phyloP scores from a whole-genome alignment of 2,797 vertebrate genomes.

The Echeneis naucrates region DNA sequence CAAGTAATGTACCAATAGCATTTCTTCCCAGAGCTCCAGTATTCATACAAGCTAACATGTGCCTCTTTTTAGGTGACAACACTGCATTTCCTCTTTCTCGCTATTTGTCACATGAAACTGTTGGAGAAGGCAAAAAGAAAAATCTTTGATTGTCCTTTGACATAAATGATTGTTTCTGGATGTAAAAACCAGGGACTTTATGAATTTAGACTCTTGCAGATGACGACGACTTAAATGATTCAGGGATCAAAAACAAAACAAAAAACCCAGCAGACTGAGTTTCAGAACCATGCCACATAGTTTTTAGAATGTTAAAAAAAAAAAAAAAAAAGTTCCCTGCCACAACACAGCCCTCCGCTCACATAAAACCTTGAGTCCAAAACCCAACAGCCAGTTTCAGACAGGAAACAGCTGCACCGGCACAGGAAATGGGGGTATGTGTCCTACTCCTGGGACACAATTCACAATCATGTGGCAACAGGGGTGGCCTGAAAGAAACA shows the following conservation, averaged over 20 bases:
- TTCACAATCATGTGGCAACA: conserved; percentile 76
- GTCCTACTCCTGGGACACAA: conserved; percentile 78
- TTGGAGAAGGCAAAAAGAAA: neutral
- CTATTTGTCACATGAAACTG: neutral
- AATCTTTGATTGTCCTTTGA: neutral
- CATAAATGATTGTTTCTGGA: neutral
- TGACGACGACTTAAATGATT: conserved; percentile 34
- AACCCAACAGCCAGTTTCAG: conserved; percentile 82
- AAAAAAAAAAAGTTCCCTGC: conserved; percentile 42
- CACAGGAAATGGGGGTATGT: conserved; percentile 79
- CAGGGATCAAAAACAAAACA: neutral
- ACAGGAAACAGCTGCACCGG: conserved; percentile 87
- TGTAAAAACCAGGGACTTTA: too few species aligned
- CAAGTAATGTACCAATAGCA: neutral
- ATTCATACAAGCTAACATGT: too few species aligned
- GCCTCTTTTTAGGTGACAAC: neutral
- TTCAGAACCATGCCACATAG: conserved; percentile 41
- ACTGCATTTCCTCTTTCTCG: neutral
- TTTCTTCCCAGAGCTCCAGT: too few species aligned
- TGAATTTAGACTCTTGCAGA: conserved; percentile 22
- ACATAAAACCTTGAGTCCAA: conserved; percentile 65
- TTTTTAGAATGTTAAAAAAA: conserved; percentile 59
- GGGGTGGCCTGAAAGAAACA: conserved; percentile 64
- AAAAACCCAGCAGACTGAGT: conserved; percentile 50
- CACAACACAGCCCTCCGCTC: conserved; percentile 44